Conservation (phyloP, 2,888 invertebrate species). For the Apeira syringaria region DNA sequence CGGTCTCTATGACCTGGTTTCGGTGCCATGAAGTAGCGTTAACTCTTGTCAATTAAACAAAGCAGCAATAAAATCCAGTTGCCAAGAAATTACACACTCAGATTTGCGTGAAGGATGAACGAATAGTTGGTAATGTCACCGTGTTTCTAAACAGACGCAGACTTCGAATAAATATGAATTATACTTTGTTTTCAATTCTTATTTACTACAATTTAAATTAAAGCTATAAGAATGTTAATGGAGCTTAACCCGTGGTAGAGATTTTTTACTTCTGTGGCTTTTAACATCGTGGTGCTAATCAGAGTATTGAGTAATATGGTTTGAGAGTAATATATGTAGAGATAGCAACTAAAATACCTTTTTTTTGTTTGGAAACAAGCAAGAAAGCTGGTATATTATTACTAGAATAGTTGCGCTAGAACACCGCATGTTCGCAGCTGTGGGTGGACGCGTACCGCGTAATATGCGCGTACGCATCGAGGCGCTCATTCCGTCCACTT, state of each 20-base stretch:
- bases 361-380: slow-evolving; percentile 9
- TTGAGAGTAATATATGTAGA: too few relatives aligned
- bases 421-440: slow-evolving; percentile 41
- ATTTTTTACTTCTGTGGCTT: too few relatives aligned
- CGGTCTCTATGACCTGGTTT: slow-evolving; percentile 15
- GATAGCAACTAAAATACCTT: too few relatives aligned
- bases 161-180: too few relatives aligned
- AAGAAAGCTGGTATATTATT: slow-evolving; percentile 12
- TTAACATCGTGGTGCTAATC: too few relatives aligned
- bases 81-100: slow-evolving; percentile 31
- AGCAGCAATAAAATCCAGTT: slow-evolving; percentile 26
- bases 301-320: too few relatives aligned
- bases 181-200: too few relatives aligned
- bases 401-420: slow-evolving; percentile 6
- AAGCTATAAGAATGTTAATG: too few relatives aligned
- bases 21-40: slow-evolving; percentile 12
- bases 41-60: slow-evolving; percentile 25
- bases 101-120: slow-evolving; percentile 21
- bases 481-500: slow-evolving; percentile 49
- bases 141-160: slow-evolving; percentile 14
- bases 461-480: slow-evolving; percentile 25
- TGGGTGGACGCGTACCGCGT: not conserved
- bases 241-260: too few relatives aligned
- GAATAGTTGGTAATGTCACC: slow-evolving; percentile 27
- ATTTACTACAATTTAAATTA: too few relatives aligned